phyloP scores from a whole-genome alignment of 2,888 invertebrate species.

The Stratiomys singularior region DNA sequence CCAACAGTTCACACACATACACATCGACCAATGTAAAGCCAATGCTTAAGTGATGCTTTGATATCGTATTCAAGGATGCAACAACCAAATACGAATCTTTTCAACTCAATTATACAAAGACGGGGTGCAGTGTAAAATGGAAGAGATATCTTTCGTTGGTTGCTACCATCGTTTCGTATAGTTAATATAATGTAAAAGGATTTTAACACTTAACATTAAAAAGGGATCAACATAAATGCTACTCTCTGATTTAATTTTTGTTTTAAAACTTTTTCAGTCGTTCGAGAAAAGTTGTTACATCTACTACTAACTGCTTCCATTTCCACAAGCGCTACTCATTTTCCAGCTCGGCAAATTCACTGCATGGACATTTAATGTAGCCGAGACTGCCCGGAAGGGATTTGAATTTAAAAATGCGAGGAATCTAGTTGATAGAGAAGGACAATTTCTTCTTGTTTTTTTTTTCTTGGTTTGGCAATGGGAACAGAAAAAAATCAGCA shows the following conservation, averaged over 20 bases:
- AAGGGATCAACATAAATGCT: constrained; percentile 43
- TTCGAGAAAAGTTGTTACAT: constrained; percentile 8
- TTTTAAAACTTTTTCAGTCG: constrained; percentile 41
- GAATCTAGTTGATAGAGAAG: neutral
- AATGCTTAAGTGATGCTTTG: neutral
- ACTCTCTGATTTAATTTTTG: constrained; percentile 45
- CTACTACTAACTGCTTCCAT: neutral
- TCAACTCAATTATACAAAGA: neutral
- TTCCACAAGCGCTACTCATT: constrained; percentile 16
- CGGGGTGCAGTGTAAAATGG: neutral
- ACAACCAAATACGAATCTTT: constrained; percentile 12
- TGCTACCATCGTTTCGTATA: too few species aligned
- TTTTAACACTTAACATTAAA: constrained; percentile 47
- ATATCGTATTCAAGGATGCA: constrained; percentile 19
- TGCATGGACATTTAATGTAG: constrained; percentile 44
- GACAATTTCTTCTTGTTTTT: neutral
- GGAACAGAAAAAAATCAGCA: constrained; percentile 7
- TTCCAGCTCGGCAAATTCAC: constrained; percentile 39
- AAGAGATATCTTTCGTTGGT: neutral
- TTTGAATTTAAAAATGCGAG: constrained; percentile 10
- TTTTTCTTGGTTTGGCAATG: neutral
- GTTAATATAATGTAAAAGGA: constrained; percentile 35
- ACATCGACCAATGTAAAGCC: too few species aligned
- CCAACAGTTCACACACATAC: neutral
- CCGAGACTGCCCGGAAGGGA: constrained; percentile 47